Evolutionary conservation across 2,888 invertebrate species (phyloP).

Genomic region (Operophtera brumata): DNA sequence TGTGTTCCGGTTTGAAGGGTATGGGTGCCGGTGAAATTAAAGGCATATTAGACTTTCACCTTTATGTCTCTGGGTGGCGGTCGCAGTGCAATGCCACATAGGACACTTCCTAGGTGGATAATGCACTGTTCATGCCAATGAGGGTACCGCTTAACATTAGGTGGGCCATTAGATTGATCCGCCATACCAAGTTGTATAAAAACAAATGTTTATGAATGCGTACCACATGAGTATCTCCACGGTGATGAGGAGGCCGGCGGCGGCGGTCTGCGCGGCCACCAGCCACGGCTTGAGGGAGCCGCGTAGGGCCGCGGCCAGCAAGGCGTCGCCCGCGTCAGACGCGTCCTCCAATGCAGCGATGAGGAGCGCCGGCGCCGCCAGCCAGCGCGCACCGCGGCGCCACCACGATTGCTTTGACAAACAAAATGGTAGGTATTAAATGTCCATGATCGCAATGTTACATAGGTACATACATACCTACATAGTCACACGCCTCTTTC

Average conservation of each 20-base stretch:
- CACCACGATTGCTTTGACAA: slow-evolving; percentile 65
- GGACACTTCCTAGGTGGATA: no score
- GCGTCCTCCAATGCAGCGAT: slow-evolving; percentile 67
- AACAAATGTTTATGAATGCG: slow-evolving; percentile 2
- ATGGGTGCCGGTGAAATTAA: no score
- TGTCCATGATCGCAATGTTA: not conserved
- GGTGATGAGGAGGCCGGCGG: slow-evolving; percentile 63
- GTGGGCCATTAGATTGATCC: no score
- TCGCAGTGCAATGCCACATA: no score
- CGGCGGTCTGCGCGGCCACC: slow-evolving; percentile 49
- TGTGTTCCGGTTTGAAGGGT: no score
- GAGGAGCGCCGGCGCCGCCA: slow-evolving; percentile 68
- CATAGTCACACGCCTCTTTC: no score
- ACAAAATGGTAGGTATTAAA: not conserved
- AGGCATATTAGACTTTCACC: no score
- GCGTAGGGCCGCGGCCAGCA: slow-evolving; percentile 60
- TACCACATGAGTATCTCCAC: slow-evolving; percentile 71
- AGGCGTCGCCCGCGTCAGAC: slow-evolving; percentile 67
- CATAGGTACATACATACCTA: no score
- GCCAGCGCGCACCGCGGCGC: slow-evolving; percentile 70
- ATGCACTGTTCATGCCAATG: no score
- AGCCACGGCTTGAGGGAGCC: slow-evolving; percentile 52
- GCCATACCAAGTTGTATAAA: no score
- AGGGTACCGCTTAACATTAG: no score
- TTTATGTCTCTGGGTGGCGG: no score